Evolutionary conservation across 2,797 vertebrate genomes (phyloP).

Genomic region (Chiloscyllium punctatum): DNA sequence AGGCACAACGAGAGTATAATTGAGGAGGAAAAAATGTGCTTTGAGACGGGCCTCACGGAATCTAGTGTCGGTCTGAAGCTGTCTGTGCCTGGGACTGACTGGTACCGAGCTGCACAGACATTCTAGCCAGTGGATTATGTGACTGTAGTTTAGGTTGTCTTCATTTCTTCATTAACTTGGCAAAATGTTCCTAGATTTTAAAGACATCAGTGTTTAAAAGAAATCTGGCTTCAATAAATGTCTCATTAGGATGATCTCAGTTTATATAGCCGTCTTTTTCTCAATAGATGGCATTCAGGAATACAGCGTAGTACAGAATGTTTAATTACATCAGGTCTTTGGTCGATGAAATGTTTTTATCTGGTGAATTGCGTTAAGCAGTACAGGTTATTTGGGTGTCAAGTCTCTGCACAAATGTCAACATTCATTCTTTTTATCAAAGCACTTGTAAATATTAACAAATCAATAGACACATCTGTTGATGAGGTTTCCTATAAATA

Average conservation of each 20-base stretch:
- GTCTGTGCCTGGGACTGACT: conserved; percentile 4
- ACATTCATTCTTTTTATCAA: not conserved
- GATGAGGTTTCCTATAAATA: not conserved
- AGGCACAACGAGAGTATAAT: not conserved
- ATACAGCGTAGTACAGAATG: not conserved
- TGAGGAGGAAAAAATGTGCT: not conserved
- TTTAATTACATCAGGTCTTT: not conserved
- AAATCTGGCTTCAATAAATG: not conserved
- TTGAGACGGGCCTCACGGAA: not conserved
- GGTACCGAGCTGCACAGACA: not conserved
- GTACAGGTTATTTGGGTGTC: too few species aligned
- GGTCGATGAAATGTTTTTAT: not conserved
- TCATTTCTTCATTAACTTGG: not conserved
- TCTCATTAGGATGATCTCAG: not conserved
- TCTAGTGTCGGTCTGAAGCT: not conserved
- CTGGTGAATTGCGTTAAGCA: not conserved
- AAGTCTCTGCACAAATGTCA: not conserved
- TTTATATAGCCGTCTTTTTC: not conserved
- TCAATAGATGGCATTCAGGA: not conserved
- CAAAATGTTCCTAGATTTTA: not conserved
- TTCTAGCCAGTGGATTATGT: not conserved
- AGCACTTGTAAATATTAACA: not conserved
- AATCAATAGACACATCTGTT: not conserved
- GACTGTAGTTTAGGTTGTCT: not conserved
- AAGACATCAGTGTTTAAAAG: not conserved